Evolutionary conservation across 2,888 invertebrate species (phyloP), one percentile per base, ranked within the genome.

Genomic region (Axea sp.): DNA sequence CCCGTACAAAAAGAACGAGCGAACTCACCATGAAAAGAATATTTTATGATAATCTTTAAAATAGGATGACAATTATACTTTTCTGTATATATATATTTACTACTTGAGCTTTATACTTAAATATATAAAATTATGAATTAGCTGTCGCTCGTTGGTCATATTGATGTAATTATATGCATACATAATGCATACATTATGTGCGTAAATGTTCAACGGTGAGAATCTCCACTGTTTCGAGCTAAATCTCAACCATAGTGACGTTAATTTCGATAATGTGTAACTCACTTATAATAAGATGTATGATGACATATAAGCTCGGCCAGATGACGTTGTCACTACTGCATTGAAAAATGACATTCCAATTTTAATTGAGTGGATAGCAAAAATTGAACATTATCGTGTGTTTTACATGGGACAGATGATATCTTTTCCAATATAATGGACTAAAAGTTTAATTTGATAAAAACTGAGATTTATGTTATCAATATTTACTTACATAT

Each of bases 261-360:
- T 68, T 68, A 68, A 68, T 68, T 68, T 68, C 68, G 68, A 68
- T 68, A 60, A 17, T 51, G 43, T 26, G 60, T 68, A 68, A 68
- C 60, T 68, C 68, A 51, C 60, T 68, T 59, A 45, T 60, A 60
- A 60, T 60, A 51, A 68, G 68, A 68, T 68, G 60, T 60, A 68
- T 37, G 59, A 30, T 68, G 59, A 60, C 45, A 41, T 11, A 33
- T 59, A 47, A 68, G 41, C 67, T 24, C 9, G 15, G 12, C 17
- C 3, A 51, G 43, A 43, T 68, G 51, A 43, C 22, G 26, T 11
- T 55, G 55, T 45, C 65, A 65, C 17, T 45, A n/a, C n/a, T n/a
- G n/a, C n/a, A n/a, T n/a, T n/a, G n/a, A n/a, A n/a, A n/a, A n/a
- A n/a, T n/a, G n/a, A n/a, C n/a, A n/a, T n/a, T n/a, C n/a, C n/a